Conservation (phyloP, 2,888 invertebrate genomes). For the Caenorhabditis sinica region DNA sequence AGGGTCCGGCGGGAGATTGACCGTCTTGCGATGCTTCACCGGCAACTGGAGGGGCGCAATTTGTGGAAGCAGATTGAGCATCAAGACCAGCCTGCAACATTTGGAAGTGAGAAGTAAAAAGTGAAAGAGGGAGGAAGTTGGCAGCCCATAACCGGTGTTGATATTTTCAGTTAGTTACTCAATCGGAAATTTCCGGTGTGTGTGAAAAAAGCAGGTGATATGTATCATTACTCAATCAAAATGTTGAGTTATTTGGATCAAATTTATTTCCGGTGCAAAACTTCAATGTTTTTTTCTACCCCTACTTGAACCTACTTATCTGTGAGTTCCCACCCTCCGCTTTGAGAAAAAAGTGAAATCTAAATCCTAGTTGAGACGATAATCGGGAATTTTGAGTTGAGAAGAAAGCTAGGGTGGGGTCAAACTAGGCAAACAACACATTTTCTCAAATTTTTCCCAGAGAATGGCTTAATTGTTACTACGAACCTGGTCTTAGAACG, state of each 20-base stretch:
- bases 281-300: no score
- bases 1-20: slow-evolving; percentile 71
- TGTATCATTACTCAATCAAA: not conserved
- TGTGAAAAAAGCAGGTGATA: not conserved
- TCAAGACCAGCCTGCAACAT: slow-evolving; percentile 54
- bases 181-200: not conserved
- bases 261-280: no score
- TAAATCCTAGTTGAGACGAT: slow-evolving; percentile 33
- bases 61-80: slow-evolving; percentile 42
- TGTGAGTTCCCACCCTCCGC: not conserved
- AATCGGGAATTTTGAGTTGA: slow-evolving; percentile 13
- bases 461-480: not conserved
- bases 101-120: not conserved
- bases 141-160: not conserved
- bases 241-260: no score
- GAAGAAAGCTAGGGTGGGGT: not conserved
- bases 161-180: no score
- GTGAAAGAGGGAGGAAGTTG: not conserved
- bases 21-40: slow-evolving; percentile 71
- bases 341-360: not conserved
- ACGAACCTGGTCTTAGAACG: no score
- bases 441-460: no score
- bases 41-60: slow-evolving; percentile 46
- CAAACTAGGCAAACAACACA: no score
- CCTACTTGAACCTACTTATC: slow-evolving; percentile 1